Evolutionary conservation across 2,113 vertebrate species (phyloP).

Genomic region (Thalassarche chlororhynchos): DNA sequence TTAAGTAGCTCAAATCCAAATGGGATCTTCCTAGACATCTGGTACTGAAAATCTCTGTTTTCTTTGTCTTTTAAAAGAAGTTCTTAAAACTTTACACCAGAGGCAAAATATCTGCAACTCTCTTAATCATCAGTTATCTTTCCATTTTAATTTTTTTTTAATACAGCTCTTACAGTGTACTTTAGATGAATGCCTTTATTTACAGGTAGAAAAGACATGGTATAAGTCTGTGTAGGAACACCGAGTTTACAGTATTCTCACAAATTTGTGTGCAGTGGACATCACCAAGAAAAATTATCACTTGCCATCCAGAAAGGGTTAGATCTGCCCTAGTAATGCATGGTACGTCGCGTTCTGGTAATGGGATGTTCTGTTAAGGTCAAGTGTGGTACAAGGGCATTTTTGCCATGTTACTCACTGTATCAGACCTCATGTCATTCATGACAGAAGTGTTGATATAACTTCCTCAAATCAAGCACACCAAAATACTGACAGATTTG

Average conservation of each 20-base stretch:
- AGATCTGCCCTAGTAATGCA: not conserved
- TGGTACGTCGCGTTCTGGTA: not conserved
- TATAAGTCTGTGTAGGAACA: not conserved
- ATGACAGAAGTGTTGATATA: not conserved
- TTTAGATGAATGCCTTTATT: not conserved
- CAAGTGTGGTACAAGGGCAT: not conserved
- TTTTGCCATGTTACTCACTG: not conserved
- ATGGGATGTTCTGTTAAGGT: not conserved
- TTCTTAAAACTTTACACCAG: conserved; percentile 73
- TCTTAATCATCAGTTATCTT: not conserved
- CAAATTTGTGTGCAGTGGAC: not conserved
- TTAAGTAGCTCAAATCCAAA: conserved; percentile 87
- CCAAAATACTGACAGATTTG: not conserved
- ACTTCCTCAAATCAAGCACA: not conserved
- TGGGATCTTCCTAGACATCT: conserved; percentile 85
- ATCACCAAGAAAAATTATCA: not conserved
- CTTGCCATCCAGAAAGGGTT: not conserved
- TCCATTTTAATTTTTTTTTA: not conserved
- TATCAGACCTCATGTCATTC: not conserved
- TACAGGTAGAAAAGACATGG: not conserved
- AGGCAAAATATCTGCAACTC: conserved; percentile 59
- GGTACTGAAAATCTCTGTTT: conserved; percentile 79
- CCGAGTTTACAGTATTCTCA: not conserved
- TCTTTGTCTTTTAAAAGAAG: conserved; percentile 77
- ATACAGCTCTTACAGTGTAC: not conserved